Evolutionary conservation across 2,888 invertebrate species (phyloP).

Genomic region (Prosopocoilus inquinatus): DNA sequence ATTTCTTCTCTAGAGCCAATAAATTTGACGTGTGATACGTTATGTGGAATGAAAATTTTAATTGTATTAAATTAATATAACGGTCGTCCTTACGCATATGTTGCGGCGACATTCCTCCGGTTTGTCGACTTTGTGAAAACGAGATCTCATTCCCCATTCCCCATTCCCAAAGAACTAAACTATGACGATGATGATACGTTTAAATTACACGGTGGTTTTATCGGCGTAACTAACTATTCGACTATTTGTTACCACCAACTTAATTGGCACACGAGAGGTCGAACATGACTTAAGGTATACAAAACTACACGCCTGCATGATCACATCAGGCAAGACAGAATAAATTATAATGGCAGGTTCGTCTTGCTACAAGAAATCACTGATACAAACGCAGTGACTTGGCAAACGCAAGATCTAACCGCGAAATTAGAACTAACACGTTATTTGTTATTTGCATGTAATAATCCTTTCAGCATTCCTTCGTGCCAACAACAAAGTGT

Average conservation of each 20-base stretch:
- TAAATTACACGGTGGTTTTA: no score
- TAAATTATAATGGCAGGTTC: slow-evolving; percentile 35
- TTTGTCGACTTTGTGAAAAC: no score
- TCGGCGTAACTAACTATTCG: neutral
- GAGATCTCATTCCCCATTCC: no score
- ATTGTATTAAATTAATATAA: no score
- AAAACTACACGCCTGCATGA: slow-evolving; percentile 32
- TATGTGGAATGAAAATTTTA: no score
- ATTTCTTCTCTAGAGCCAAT: no score
- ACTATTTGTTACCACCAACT: slow-evolving; percentile 35
- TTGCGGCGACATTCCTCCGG: no score
- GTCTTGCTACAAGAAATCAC: slow-evolving; percentile 19
- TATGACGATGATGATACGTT: no score
- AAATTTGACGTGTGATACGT: no score
- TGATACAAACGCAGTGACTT: slow-evolving; percentile 2
- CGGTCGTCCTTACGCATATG: no score
- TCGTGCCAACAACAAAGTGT: neutral
- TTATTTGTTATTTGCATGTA: slow-evolving; percentile 13
- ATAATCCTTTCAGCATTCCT: neutral
- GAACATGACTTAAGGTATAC: slow-evolving; percentile 35
- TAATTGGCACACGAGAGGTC: slow-evolving; percentile 37
- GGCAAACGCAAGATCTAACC: slow-evolving; percentile 7
- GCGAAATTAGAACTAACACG: slow-evolving; percentile 15
- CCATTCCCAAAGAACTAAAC: no score
- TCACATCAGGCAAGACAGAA: slow-evolving; percentile 33